Evolutionary conservation across 2,888 invertebrate genomes (phyloP).

Genomic region (Troides helena): DNA sequence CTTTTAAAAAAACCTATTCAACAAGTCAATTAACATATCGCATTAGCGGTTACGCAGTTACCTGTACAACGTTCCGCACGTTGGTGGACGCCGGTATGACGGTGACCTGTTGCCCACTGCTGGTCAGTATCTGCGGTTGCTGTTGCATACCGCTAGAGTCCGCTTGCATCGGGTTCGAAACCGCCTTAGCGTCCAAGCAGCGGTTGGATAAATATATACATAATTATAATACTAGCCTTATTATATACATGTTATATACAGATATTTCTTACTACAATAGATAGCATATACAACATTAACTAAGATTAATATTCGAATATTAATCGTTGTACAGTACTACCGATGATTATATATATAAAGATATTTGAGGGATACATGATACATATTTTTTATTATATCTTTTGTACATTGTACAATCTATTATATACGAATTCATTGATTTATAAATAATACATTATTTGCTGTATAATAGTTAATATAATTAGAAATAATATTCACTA

Average conservation of each 20-base stretch:
- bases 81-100: conserved; percentile 85
- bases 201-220: conserved; percentile 40
- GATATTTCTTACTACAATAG: background rate
- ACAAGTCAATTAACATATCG: background rate
- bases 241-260: conserved; percentile 13
- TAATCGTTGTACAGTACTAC: no score
- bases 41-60: conserved; percentile 36
- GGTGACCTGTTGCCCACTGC: conserved; percentile 89
- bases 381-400: no score
- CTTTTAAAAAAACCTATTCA: background rate
- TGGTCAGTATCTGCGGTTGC: conserved; percentile 84
- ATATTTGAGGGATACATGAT: no score
- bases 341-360: no score
- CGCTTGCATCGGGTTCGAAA: conserved; percentile 68
- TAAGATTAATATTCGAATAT: background rate
- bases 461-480: background rate
- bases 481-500: background rate
- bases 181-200: conserved; percentile 70
- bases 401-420: background rate
- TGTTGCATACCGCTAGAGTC: conserved; percentile 58
- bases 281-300: background rate
- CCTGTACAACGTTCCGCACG: conserved; percentile 69
- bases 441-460: background rate
- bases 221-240: conserved; percentile 23
- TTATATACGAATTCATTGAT: background rate